phyloP scores from a whole-genome alignment of 2,888 invertebrate species.

The Ennomos erosarius region DNA sequence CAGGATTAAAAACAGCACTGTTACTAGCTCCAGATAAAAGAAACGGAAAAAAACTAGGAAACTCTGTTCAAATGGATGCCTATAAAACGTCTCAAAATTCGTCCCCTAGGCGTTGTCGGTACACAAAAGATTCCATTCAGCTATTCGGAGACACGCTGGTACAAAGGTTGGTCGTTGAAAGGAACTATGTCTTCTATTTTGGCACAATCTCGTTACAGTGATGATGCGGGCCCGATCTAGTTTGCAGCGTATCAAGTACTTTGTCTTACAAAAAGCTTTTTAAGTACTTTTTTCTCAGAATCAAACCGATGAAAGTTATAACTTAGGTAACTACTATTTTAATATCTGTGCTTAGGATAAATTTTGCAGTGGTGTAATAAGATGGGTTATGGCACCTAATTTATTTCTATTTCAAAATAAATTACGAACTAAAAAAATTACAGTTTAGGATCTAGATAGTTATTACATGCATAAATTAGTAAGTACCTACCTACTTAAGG shows the following conservation, averaged over 20 bases:
- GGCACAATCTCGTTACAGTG: constrained; percentile 39
- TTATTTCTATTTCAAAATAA: too few species aligned
- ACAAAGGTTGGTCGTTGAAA: constrained; percentile 52
- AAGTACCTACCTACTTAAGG: too few species aligned
- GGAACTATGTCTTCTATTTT: constrained; percentile 41
- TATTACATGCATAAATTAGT: too few species aligned
- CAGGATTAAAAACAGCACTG: constrained; percentile 16
- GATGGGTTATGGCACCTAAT: too few species aligned
- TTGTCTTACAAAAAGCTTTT: neutral
- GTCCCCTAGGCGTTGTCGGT: constrained; percentile 36
- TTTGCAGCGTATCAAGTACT: constrained; percentile 14
- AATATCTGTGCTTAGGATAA: too few species aligned
- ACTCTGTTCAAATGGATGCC: constrained; percentile 33
- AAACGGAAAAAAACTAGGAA: constrained; percentile 26
- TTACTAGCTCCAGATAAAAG: constrained; percentile 17
- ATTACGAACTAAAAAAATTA: too few species aligned
- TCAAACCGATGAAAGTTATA: neutral
- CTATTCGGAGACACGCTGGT: constrained; percentile 43
- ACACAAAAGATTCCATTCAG: constrained; percentile 51
- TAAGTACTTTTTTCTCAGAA: neutral
- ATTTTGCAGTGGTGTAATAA: too few species aligned
- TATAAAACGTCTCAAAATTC: constrained; percentile 48
- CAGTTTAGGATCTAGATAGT: too few species aligned
- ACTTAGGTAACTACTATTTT: too few species aligned
- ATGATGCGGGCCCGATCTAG: constrained; percentile 42